Evolutionary conservation across 2,888 invertebrate species (phyloP).

Genomic region (Aporophyla lueneburgensis): DNA sequence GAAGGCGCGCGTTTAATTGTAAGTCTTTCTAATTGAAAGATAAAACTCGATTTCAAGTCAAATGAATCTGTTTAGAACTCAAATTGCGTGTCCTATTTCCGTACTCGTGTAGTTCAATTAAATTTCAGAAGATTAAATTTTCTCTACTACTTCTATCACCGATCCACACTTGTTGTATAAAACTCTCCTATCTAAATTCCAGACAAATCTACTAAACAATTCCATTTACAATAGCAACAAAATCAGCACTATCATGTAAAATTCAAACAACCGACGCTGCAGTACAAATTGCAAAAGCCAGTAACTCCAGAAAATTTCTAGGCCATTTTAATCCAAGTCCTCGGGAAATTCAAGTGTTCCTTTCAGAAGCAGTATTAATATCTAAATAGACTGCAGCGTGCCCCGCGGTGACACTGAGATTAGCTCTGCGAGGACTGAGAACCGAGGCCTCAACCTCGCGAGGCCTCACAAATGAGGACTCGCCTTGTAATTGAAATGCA

Average conservation of each 20-base stretch:
- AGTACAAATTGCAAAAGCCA: slow-evolving; percentile 40
- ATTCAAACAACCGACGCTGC: slow-evolving; percentile 34
- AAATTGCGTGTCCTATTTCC: background rate
- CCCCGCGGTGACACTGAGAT: slow-evolving; percentile 74
- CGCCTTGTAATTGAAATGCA: slow-evolving; percentile 51
- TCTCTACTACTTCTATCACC: background rate
- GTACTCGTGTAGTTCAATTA: background rate
- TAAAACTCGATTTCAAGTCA: slow-evolving; percentile 1
- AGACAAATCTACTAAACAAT: slow-evolving; percentile 46
- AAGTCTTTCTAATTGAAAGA: slow-evolving; percentile 16
- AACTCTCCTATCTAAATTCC: slow-evolving; percentile 19
- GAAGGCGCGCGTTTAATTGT: slow-evolving; percentile 18
- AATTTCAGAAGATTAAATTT: background rate
- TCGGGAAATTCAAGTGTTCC: slow-evolving; percentile 64
- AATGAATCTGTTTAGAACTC: background rate
- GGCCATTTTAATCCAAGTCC: slow-evolving; percentile 62
- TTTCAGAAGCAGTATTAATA: slow-evolving; percentile 71
- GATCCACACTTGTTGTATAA: background rate
- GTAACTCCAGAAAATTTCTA: slow-evolving; percentile 54
- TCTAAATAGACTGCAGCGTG: slow-evolving; percentile 68
- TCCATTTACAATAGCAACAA: slow-evolving; percentile 55
- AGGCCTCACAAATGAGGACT: slow-evolving; percentile 42
- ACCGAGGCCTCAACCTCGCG: slow-evolving; percentile 31
- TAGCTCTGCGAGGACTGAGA: slow-evolving; percentile 65
- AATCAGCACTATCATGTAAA: slow-evolving; percentile 42